Base-by-base conservation (phyloP, 2,888 invertebrate species). In the Agriotes lineatus region DNA sequence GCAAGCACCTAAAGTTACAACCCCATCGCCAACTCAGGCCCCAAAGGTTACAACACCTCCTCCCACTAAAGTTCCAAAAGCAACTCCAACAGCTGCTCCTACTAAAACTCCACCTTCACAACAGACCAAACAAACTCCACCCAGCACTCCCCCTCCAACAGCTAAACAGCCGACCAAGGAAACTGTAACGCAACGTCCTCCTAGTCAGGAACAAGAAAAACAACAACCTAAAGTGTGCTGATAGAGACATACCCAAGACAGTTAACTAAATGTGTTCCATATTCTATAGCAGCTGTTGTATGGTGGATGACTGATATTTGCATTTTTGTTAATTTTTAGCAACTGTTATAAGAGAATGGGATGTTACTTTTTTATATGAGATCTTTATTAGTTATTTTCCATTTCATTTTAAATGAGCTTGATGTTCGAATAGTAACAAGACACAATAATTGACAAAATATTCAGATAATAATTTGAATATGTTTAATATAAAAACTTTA, bases 221-320 rank as follows among this genome's bases (percentile, higher is more conserved):
- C 35, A 33, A 54, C 83, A 87, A 44, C 64, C 73, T 1, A 71
- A 72, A 52, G 69, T 44, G 58, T 57, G 10, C 64, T 12, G 60
- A 59, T 25, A 70, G 64, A 61, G 68, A 73, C 52, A 12, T 64
- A 7, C 44, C 61, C 2, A 37, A 37, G 25, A 48, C n/a, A 22
- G 25, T 6, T 20, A 48, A 25, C 5, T 48, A 48, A 48, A 48
- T 19, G 16, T 33, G 18, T 42, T 42, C 42, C 2, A 42, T 14
- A 16, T 18, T 42, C 2, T 12, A 2, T 6, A 14, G 16, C 16
- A 9, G 5, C 16, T 42, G 16, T 5, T 42, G 42, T 16, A 42
- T 14, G 16, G 4, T 42, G 16, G 16, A 42, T 42, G 42, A 42
- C 42, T 42, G 42, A 42, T 42, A 42, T 42, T 42, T 42, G 16